phyloP scores from a whole-genome alignment of 1,140 invertebrate species.

The Drosophila baimaii region DNA sequence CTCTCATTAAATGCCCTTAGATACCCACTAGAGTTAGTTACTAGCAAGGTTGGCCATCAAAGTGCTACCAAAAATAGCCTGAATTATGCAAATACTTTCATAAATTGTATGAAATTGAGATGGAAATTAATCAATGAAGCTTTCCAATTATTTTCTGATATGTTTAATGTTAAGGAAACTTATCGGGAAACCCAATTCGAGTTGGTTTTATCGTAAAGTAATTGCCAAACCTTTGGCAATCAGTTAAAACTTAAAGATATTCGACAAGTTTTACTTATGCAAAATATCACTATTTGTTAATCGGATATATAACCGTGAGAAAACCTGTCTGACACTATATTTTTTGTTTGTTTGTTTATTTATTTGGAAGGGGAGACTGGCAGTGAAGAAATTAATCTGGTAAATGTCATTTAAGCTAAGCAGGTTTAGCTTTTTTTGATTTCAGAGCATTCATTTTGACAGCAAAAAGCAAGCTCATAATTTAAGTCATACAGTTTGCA shows the following conservation, averaged over 20 bases:
- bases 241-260: not conserved
- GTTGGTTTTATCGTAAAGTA: not conserved
- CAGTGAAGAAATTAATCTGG: not conserved
- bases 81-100: not conserved
- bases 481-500: too few species aligned
- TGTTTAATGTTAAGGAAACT: too few species aligned
- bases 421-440: not conserved
- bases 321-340: not conserved
- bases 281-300: not conserved
- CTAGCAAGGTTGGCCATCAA: not conserved
- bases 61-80: not conserved
- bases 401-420: not conserved
- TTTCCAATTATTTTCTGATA: not conserved
- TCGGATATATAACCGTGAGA: not conserved
- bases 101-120: not conserved
- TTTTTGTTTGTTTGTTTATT: too few species aligned
- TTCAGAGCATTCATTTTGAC: not conserved
- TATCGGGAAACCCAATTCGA: not conserved
- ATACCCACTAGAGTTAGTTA: not conserved
- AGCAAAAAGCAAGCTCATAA: too few species aligned
- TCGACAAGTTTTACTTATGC: not conserved
- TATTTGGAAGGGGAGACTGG: too few species aligned
- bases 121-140: too few species aligned
- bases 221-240: not conserved
- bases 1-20: constrained; percentile 5